Conservation (phyloP, 2,888 invertebrate genomes). For the Leptothorax acervorum region DNA sequence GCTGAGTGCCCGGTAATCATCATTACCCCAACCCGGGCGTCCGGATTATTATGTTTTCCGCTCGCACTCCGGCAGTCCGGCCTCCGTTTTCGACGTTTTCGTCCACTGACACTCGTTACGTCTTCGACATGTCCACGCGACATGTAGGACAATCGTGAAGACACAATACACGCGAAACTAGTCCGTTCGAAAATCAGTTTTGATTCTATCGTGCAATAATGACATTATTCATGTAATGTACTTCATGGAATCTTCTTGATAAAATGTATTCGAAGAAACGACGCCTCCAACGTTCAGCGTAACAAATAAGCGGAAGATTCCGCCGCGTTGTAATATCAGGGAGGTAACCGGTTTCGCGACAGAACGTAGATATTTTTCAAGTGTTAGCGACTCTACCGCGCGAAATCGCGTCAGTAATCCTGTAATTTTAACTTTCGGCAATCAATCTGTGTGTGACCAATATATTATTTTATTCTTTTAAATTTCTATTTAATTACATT, state of each 20-base stretch:
- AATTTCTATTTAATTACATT: background rate
- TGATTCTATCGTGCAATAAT: background rate
- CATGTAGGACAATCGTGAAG: background rate
- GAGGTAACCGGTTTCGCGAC: constrained; percentile 14
- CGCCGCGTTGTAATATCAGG: background rate
- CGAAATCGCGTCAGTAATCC: background rate
- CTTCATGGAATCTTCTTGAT: background rate
- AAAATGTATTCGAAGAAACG: background rate
- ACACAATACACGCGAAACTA: background rate
- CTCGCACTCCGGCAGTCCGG: constrained; percentile 38
- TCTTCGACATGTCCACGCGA: constrained; percentile 13
- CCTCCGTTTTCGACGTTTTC: constrained; percentile 43
- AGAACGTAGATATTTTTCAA: constrained; percentile 9
- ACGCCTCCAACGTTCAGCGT: background rate
- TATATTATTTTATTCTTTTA: background rate
- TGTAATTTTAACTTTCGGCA: background rate
- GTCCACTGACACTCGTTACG: constrained; percentile 43
- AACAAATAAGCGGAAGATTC: constrained; percentile 3
- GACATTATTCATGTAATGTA: background rate
- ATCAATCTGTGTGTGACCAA: too few relatives aligned
- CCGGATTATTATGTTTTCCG: constrained; percentile 74
- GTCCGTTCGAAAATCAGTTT: background rate
- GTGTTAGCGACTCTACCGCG: background rate
- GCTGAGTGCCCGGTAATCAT: constrained; percentile 78
- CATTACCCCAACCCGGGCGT: constrained; percentile 66